These are phyloP conservation scores for Diprion similis DNA, from an alignment of 1,140 invertebrate genomes.

Conservation along the genomic window DNA sequence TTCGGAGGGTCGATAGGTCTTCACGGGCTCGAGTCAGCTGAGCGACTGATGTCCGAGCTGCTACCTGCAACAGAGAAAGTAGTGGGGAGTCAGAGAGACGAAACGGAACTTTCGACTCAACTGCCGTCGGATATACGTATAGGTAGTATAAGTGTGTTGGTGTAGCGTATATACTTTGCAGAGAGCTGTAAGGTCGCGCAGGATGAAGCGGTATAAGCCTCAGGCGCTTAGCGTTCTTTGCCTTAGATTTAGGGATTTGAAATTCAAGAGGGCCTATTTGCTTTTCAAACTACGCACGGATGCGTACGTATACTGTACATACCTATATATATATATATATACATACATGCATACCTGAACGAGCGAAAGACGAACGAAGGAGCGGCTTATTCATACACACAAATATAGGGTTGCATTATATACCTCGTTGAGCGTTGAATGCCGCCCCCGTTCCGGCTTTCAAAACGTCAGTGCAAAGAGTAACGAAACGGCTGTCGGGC, in stretches of 20 bases:
- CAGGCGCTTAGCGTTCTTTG: slow-evolving; percentile 7
- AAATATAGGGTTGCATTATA: too few relatives aligned
- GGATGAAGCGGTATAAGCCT: background rate
- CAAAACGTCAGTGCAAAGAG: too few relatives aligned
- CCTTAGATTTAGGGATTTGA: slow-evolving; percentile 7
- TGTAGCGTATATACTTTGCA: background rate
- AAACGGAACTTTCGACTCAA: slow-evolving; percentile 2
- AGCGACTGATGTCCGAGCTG: slow-evolving; percentile 1
- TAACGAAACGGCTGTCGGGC: too few relatives aligned
- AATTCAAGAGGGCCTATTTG: background rate
- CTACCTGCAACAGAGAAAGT: background rate
- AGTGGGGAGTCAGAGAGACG: background rate
- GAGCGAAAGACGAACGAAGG: too few relatives aligned
- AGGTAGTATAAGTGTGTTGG: too few relatives aligned
- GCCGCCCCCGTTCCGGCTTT: too few relatives aligned
- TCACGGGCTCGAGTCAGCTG: slow-evolving; percentile 6
- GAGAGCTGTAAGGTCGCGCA: too few relatives aligned
- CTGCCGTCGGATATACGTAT: too few relatives aligned
- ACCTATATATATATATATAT: background rate
- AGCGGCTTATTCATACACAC: too few relatives aligned
- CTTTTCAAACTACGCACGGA: slow-evolving; percentile 2
- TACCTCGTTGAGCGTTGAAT: too few relatives aligned
- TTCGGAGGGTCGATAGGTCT: slow-evolving; percentile 1
- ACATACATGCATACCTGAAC: background rate
- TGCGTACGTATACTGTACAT: background rate